Evolutionary conservation across 2,113 vertebrate species (phyloP).

Genomic region (Rhagologus leucostigma): DNA sequence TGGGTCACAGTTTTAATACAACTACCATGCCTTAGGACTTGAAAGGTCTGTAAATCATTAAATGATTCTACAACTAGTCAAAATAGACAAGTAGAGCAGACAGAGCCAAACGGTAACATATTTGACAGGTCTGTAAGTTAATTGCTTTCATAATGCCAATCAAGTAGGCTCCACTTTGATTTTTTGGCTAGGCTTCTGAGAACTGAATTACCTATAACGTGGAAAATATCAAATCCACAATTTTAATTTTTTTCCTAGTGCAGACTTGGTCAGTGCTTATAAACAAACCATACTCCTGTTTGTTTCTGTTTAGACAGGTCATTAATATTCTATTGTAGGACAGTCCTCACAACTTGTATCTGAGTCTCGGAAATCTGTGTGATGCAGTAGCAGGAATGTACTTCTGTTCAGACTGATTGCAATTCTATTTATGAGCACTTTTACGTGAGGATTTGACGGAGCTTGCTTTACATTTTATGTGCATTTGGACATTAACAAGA

Average conservation of each 20-base stretch:
- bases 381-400: neutral
- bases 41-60: conserved; percentile 74
- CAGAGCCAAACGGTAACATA: conserved; percentile 66
- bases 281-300: neutral
- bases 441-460: neutral
- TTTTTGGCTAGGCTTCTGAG: conserved; percentile 72
- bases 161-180: conserved; percentile 71
- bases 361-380: neutral
- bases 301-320: neutral
- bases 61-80: conserved; percentile 68
- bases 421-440: neutral
- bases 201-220: conserved; percentile 65
- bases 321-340: neutral
- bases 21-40: conserved; percentile 52
- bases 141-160: conserved; percentile 79
- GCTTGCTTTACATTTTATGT: neutral
- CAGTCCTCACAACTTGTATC: neutral
- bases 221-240: conserved; percentile 66
- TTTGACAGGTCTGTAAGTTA: conserved; percentile 73
- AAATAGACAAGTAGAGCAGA: conserved; percentile 67
- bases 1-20: conserved; percentile 47
- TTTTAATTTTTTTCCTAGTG: conserved; percentile 34
- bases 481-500: neutral
- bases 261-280: conserved; percentile 69
- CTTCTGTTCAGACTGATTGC: neutral